Percentiles rank a stretch among this genome's conserved stretches.
Evolutionary conservation across 2,797 vertebrate genomes (phyloP).

Genomic region (Syndactyla subalaris): DNA sequence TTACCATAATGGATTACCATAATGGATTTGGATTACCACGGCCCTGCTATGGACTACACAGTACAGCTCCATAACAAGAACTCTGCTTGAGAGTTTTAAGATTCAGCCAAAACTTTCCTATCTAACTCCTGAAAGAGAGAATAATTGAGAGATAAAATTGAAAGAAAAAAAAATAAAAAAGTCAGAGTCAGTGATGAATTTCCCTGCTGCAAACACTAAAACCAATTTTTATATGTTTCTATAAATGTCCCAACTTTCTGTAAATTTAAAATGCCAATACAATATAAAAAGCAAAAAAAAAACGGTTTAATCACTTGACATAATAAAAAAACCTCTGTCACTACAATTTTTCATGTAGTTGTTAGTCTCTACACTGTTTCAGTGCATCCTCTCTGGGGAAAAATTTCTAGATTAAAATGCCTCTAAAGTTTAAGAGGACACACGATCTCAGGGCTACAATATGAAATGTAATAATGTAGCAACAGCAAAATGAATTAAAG

Average conservation of each 20-base stretch:
- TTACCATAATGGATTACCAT: background rate
- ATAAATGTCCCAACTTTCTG: background rate
- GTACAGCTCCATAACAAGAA: background rate
- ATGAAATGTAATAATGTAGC: background rate
- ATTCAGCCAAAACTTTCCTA: background rate
- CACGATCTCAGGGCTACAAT: background rate
- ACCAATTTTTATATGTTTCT: background rate
- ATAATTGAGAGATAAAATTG: background rate
- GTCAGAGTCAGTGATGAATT: background rate
- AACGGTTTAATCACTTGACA: background rate
- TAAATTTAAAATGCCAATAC: background rate
- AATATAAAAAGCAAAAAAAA: background rate
- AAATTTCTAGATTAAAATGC: background rate
- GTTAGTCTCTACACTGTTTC: background rate
- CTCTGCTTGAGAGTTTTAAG: background rate
- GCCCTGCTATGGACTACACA: background rate
- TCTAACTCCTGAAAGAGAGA: background rate
- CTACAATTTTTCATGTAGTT: background rate
- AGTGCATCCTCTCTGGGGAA: background rate
- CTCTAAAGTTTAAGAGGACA: background rate
- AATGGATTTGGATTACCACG: background rate
- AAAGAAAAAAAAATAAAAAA: background rate
- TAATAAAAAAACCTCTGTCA: background rate
- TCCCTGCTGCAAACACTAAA: background rate
- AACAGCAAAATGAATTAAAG: background rate